These are phyloP conservation scores for Tarsius wallacei DNA, from an alignment of 2,797 vertebrate genomes.

Conservation along the genomic window DNA sequence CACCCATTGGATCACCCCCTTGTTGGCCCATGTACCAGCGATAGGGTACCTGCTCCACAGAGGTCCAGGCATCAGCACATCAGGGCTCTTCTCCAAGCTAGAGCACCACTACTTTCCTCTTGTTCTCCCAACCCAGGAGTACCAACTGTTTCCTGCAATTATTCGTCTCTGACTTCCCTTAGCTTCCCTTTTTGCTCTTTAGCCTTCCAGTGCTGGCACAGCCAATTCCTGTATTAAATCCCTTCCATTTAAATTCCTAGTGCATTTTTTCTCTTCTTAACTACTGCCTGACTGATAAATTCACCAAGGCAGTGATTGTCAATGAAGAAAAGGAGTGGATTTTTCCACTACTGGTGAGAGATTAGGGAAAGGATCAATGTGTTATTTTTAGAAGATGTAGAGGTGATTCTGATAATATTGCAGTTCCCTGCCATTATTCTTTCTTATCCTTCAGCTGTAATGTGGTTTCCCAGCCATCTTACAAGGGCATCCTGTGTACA, in stretches of 20 bases:
- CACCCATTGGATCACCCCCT: neutral
- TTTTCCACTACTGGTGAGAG: constrained; percentile 60
- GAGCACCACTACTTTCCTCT: neutral
- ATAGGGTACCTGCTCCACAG: neutral
- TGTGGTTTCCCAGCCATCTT: constrained; percentile 3
- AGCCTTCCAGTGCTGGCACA: neutral
- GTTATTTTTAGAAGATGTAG: constrained; percentile 64
- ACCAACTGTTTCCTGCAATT: neutral
- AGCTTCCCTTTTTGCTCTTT: neutral
- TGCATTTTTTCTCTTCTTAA: constrained; percentile 38
- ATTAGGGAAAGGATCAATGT: constrained; percentile 55
- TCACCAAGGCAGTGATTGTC: constrained; percentile 44
- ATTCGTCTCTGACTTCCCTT: neutral
- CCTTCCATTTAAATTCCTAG: constrained; percentile 30
- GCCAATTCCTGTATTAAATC: constrained; percentile 25
- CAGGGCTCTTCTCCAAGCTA: neutral
- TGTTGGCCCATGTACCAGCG: neutral
- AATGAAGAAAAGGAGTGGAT: constrained; percentile 52
- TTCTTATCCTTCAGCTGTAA: constrained; percentile 60
- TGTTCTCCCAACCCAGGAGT: neutral
- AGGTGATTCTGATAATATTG: constrained; percentile 66
- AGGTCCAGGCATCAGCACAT: neutral
- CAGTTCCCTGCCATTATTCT: constrained; percentile 36
- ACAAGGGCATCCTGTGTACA: neutral
- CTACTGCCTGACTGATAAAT: constrained; percentile 56